A percentile compares a stretch with the other conserved stretches of the same genome.
phyloP scores from a whole-genome alignment of 2,113 vertebrate genomes.

The Todiramphus saurophagus region DNA sequence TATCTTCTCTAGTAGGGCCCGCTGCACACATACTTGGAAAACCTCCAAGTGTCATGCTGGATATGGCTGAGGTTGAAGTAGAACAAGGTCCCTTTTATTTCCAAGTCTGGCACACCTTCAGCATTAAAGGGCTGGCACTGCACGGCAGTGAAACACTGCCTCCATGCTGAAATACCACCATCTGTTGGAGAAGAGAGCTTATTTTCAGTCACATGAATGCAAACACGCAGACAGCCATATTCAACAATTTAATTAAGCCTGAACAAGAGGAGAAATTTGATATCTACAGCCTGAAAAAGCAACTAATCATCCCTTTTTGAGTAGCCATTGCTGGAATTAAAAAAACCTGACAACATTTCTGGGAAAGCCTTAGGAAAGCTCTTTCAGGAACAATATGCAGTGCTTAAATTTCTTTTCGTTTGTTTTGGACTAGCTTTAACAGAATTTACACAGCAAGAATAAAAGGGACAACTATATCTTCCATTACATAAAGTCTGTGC shows the following conservation, averaged over 20 bases:
- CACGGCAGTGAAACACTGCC: not conserved
- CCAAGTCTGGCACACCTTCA: not conserved
- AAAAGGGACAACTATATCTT: not conserved
- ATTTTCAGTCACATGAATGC: not conserved
- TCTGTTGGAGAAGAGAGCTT: not conserved
- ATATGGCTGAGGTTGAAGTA: not conserved
- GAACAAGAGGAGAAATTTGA: not conserved
- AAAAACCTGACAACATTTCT: not conserved
- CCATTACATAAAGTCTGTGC: not conserved
- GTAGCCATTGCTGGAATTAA: not conserved
- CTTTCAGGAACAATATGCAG: not conserved
- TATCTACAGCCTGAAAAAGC: not conserved
- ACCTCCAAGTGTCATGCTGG: not conserved
- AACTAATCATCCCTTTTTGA: not conserved
- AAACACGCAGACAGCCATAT: not conserved
- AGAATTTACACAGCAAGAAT: not conserved
- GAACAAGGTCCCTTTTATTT: conserved; percentile 22
- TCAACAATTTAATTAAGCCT: not conserved
- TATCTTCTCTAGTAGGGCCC: not conserved
- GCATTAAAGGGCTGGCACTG: not conserved
- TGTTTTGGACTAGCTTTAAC: not conserved
- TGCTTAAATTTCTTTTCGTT: not conserved
- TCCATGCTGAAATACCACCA: not conserved
- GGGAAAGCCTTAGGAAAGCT: not conserved
- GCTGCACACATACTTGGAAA: not conserved